Evolutionary conservation across 1,140 invertebrate species (phyloP), one percentile per base, ranked within the genome.

Genomic region (Hormaphis cornu): DNA sequence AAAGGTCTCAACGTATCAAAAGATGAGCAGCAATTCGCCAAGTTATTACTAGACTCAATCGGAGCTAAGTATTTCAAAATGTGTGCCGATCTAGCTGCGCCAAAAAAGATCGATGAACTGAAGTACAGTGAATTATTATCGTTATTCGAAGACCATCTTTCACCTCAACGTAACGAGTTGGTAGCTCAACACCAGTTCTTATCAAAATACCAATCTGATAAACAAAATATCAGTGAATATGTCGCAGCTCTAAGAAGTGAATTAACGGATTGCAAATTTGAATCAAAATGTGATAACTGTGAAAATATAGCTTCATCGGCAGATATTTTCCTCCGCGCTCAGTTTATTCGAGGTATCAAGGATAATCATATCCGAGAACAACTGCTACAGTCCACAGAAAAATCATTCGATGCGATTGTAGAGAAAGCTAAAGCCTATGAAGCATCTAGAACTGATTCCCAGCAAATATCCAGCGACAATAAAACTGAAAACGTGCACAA

Each of bases 331-430:
- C 53, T 76, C 3, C 70, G 73, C 63, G 73, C 74, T 8, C 74
- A 76, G 58, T 76, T 76, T 63, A 74, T 76, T 10, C 71, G 76
- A 56, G 75, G 75, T 44, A 56, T 76, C 1, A 70, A 20, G 58
- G 73, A 75, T 54, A 72, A 50, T 18, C 37, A 58, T 2, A 74
- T 74, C 9, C 40, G 73, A n/a, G 74, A 75, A 72, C 18, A 72
- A 35, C 10, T 76, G 6, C 42, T 75, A 22, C 72, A 75, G 69
- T 35, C 44, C 16, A 42, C 48, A 6, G 18, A 33, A 7, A 14
- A 9, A 24, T 16, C 18, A 5, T 66, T 66, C 22, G 59, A 66
- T 12, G 59, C 42, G 14, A 10, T 48, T 18, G 9, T 66, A 10
- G 22, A 3, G 10, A 66, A 48, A 48, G 59, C 44, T 22, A 14